phyloP scores from a whole-genome alignment of 2,113 vertebrate species.

The Scomber colias region DNA sequence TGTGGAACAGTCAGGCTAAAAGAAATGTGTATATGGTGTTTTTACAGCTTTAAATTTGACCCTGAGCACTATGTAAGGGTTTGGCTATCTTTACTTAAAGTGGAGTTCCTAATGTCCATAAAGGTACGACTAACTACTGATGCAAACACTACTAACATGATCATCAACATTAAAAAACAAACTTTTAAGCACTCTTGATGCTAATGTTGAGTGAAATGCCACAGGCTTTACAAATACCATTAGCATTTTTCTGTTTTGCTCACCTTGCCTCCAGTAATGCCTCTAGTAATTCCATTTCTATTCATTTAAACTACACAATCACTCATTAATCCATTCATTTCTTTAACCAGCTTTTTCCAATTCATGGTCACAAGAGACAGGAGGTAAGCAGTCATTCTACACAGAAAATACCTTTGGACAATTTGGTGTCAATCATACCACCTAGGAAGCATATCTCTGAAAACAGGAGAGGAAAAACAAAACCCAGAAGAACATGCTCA shows the following conservation, averaged over 20 bases:
- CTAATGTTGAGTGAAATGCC: constrained; percentile 1
- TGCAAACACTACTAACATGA: neutral
- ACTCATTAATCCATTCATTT: constrained; percentile 8
- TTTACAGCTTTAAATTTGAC: too few relatives aligned
- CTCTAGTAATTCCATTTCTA: constrained; percentile 4
- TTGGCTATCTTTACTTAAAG: too few relatives aligned
- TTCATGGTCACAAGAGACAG: neutral
- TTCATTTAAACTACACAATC: constrained; percentile 8
- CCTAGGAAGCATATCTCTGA: neutral
- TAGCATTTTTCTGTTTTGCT: constrained; percentile 16
- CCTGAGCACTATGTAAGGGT: too few relatives aligned
- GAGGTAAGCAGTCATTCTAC: neutral
- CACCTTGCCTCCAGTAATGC: constrained; percentile 16
- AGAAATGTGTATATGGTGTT: too few relatives aligned
- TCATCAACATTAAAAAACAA: neutral
- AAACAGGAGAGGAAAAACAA: neutral
- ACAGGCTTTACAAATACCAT: constrained; percentile 2
- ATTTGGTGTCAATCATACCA: constrained; percentile 13
- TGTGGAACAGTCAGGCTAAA: too few relatives aligned
- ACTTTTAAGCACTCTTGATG: neutral
- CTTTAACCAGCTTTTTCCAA: neutral
- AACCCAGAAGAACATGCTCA: neutral
- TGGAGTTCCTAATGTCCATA: too few relatives aligned
- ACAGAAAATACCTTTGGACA: constrained; percentile 16
- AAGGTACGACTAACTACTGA: neutral